Conservation (phyloP, 1,140 invertebrate species). For the Pomacea maculata region DNA sequence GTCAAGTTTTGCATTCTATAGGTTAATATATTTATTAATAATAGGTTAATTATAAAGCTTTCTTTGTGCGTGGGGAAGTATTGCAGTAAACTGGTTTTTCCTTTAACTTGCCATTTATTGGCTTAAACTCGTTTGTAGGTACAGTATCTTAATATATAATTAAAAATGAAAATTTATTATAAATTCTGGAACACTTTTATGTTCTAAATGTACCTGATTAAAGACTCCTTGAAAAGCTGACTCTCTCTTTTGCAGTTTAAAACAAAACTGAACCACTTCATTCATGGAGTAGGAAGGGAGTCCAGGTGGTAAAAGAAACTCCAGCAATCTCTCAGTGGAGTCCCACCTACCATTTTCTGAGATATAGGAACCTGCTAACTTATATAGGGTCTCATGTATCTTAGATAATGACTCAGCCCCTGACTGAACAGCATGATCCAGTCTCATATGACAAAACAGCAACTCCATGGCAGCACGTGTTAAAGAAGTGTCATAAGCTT, state of each 20-base stretch:
- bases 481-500: neutral
- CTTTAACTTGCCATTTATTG: too few relatives aligned
- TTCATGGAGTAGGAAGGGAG: constrained; percentile 13
- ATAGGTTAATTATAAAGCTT: too few relatives aligned
- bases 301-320: constrained; percentile 10
- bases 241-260: neutral
- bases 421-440: constrained; percentile 21
- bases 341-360: constrained; percentile 17
- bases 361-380: constrained; percentile 20
- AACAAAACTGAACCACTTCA: neutral
- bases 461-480: neutral
- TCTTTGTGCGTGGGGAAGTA: too few relatives aligned
- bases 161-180: neutral
- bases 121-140: too few relatives aligned
- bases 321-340: constrained; percentile 7
- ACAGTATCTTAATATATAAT: too few relatives aligned
- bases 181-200: neutral
- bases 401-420: constrained; percentile 23
- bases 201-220: neutral
- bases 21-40: too few relatives aligned
- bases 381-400: constrained; percentile 22
- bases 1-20: too few relatives aligned
- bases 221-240: neutral
- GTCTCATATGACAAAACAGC: constrained; percentile 9
- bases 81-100: too few relatives aligned